These are phyloP conservation scores for Hylaeus anthracinus DNA, from an alignment of 1,140 invertebrate genomes.

Conservation along the genomic window DNA sequence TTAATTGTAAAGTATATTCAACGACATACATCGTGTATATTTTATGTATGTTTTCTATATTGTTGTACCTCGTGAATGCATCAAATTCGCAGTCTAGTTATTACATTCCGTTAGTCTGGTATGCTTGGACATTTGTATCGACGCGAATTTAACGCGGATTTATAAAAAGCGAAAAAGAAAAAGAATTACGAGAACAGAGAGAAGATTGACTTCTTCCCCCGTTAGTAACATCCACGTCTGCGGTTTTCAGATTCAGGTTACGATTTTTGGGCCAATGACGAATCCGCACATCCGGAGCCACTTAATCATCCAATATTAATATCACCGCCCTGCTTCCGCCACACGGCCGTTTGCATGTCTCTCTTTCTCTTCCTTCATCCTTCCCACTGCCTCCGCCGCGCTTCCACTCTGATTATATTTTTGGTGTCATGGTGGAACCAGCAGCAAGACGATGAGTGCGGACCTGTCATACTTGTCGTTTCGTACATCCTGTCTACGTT, in stretches of 20 bases:
- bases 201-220: slow-evolving; percentile 60
- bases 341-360: slow-evolving; percentile 48
- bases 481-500: slow-evolving; percentile 1
- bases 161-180: not conserved
- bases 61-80: too few species aligned
- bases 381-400: not conserved
- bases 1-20: too few species aligned
- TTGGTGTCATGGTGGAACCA: slow-evolving; percentile 55
- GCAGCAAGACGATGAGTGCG: slow-evolving; percentile 29
- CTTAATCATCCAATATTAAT: slow-evolving; percentile 80
- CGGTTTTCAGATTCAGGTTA: slow-evolving; percentile 39
- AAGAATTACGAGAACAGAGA: not conserved
- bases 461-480: slow-evolving; percentile 59
- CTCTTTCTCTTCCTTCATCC: slow-evolving; percentile 34
- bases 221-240: slow-evolving; percentile 25
- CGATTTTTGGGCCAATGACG: slow-evolving; percentile 67
- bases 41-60: too few species aligned
- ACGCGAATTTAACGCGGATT: too few species aligned
- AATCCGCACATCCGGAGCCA: slow-evolving; percentile 72
- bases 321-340: slow-evolving; percentile 70
- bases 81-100: too few species aligned
- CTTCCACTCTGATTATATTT: slow-evolving; percentile 56
- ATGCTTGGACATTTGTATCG: not conserved
- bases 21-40: too few species aligned
- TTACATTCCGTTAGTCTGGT: too few species aligned